Percentiles rank a stretch among this genome's conserved stretches.
Conservation (phyloP, 2,797 vertebrate species). For the Lophius americanus region DNA sequence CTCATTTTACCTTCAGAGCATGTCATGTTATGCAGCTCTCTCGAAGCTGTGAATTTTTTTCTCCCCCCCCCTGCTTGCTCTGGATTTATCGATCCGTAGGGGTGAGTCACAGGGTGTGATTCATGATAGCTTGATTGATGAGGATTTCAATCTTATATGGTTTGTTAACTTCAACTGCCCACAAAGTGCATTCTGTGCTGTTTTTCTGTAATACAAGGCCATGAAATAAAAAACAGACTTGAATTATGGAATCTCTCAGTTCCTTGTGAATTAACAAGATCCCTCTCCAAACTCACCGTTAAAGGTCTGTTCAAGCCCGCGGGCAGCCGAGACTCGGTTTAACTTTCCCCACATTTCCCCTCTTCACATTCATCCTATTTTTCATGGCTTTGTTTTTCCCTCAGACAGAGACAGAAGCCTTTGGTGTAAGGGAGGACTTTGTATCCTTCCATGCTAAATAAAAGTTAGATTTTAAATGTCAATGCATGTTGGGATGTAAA, state of each 20-base stretch:
- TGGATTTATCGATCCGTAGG: slow-evolving; percentile 83
- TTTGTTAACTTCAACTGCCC: slow-evolving; percentile 82
- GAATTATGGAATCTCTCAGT: slow-evolving; percentile 75
- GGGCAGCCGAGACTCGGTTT: slow-evolving; percentile 57
- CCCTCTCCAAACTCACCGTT: slow-evolving; percentile 47
- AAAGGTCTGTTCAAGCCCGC: slow-evolving; percentile 66
- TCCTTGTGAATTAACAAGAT: slow-evolving; percentile 73
- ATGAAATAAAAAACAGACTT: slow-evolving; percentile 60
- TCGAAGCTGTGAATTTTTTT: slow-evolving; percentile 63
- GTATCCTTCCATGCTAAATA: slow-evolving; percentile 15
- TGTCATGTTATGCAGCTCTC: slow-evolving; percentile 74
- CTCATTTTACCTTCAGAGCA: slow-evolving; percentile 74
- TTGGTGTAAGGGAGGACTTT: slow-evolving; percentile 13
- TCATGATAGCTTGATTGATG: slow-evolving; percentile 85
- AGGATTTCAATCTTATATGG: slow-evolving; percentile 82
- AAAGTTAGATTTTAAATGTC: slow-evolving; percentile 13
- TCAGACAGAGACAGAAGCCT: slow-evolving; percentile 24
- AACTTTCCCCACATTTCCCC: slow-evolving; percentile 63
- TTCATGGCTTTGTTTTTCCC: slow-evolving; percentile 52
- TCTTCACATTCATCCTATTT: slow-evolving; percentile 55
- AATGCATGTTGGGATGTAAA: neutral
- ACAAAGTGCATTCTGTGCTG: slow-evolving; percentile 80
- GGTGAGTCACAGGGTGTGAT: slow-evolving; percentile 83
- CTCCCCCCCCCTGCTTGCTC: slow-evolving; percentile 59
- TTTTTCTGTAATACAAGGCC: slow-evolving; percentile 79